Conservation (phyloP, 2,797 vertebrate species). For the Melanotaenia nigrans region DNA sequence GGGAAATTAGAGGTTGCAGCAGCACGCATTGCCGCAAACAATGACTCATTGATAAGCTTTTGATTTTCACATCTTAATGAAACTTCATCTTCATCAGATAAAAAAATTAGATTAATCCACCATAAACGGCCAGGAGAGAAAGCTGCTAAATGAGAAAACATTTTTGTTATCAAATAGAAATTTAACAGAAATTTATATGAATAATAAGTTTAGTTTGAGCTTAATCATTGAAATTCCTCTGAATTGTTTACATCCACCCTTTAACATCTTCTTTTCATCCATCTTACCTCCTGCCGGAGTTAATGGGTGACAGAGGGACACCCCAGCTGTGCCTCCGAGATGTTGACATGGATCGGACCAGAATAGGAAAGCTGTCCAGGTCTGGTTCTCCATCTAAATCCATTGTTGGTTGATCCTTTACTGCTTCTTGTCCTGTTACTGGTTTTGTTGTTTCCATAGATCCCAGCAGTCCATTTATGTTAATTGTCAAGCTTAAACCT, state of each 20-base stretch:
- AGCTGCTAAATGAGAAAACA: not conserved
- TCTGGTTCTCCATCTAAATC: slow-evolving; percentile 62
- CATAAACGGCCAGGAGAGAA: not conserved
- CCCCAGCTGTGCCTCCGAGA: slow-evolving; percentile 91
- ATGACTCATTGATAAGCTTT: not conserved
- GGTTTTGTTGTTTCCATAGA: slow-evolving; percentile 53
- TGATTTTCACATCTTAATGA: slow-evolving; percentile 1
- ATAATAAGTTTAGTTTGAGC: not conserved
- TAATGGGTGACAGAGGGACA: slow-evolving; percentile 84
- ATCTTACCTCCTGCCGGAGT: slow-evolving; percentile 84
- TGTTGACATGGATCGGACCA: slow-evolving; percentile 85
- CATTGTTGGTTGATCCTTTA: slow-evolving; percentile 17
- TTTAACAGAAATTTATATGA: not conserved
- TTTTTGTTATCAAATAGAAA: not conserved
- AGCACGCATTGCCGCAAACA: too few relatives aligned
- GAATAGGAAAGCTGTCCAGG: slow-evolving; percentile 79
- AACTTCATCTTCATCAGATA: slow-evolving; percentile 2
- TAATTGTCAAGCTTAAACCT: slow-evolving; percentile 52
- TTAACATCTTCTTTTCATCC: not conserved
- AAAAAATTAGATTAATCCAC: slow-evolving; percentile 23
- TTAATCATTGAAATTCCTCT: not conserved
- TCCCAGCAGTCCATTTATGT: slow-evolving; percentile 42
- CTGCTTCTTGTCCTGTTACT: slow-evolving; percentile 14
- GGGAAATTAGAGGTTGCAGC: too few relatives aligned
- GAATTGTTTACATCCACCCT: not conserved